Evolutionary conservation across 2,888 invertebrate genomes (phyloP).

Genomic region (Pachymerium ferrugineum): DNA sequence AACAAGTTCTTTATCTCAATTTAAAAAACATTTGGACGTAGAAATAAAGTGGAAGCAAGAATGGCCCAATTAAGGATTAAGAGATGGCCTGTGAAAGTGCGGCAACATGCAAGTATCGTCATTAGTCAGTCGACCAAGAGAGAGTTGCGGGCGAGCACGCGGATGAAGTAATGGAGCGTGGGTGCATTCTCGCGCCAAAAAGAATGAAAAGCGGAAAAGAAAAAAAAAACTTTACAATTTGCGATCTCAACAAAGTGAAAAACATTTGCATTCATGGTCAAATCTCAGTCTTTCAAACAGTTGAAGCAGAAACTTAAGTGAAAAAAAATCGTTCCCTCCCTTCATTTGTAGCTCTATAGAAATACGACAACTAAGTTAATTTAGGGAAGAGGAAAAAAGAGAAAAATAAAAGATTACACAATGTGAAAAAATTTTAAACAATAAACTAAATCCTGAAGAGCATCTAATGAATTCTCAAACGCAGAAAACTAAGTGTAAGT

Average conservation of each 20-base stretch:
- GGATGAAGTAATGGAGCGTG: slow-evolving; percentile 25
- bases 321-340: neutral
- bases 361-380: too few relatives aligned
- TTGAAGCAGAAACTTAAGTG: neutral
- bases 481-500: slow-evolving; percentile 22
- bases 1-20: slow-evolving; percentile 27
- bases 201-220: neutral
- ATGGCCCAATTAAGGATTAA: slow-evolving; percentile 24
- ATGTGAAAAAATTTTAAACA: neutral
- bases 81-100: slow-evolving; percentile 24
- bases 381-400: neutral
- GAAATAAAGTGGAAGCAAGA: slow-evolving; percentile 19
- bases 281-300: slow-evolving; percentile 12
- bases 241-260: slow-evolving; percentile 24
- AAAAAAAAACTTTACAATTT: slow-evolving; percentile 9
- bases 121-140: slow-evolving; percentile 27
- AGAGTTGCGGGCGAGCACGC: slow-evolving; percentile 27
- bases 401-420: neutral
- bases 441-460: slow-evolving; percentile 15
- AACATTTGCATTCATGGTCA: slow-evolving; percentile 27
- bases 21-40: slow-evolving; percentile 23
- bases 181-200: slow-evolving; percentile 11
- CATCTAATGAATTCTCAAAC: slow-evolving; percentile 20
- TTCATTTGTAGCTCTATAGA: slow-evolving; percentile 3
- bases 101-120: slow-evolving; percentile 27